Conservation (phyloP, 2,113 vertebrate genomes). For the Aspidoscelis tigris region DNA sequence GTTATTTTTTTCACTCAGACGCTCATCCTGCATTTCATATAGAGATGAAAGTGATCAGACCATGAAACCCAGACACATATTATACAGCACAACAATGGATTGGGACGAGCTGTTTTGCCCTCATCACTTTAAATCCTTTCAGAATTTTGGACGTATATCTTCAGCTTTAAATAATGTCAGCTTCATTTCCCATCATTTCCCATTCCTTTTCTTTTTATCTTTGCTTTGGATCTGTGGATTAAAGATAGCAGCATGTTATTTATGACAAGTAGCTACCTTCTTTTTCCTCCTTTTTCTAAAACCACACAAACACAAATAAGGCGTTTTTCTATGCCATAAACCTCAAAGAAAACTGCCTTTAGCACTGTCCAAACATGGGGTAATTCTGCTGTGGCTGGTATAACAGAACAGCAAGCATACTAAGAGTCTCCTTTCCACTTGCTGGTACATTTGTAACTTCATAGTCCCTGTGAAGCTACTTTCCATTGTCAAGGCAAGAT, state of each 20-base stretch:
- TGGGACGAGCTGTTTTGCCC: not conserved
- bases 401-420: too few relatives aligned
- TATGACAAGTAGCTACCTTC: constrained; percentile 35
- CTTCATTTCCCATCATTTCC: not conserved
- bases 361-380: not conserved
- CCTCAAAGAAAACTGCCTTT: constrained; percentile 47
- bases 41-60: constrained; percentile 23
- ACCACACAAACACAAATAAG: too few relatives aligned
- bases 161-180: constrained; percentile 3
- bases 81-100: not conserved
- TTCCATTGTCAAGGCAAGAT: too few relatives aligned
- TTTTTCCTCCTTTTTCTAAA: too few relatives aligned
- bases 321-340: constrained; percentile 51
- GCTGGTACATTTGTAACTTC: too few relatives aligned
- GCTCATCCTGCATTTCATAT: not conserved
- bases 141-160: constrained; percentile 3
- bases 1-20: too few relatives aligned
- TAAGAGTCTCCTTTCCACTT: too few relatives aligned
- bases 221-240: not conserved
- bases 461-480: too few relatives aligned
- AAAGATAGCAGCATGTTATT: constrained; percentile 1
- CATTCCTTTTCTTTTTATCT: constrained; percentile 19
- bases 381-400: not conserved
- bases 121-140: constrained; percentile 3
- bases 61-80: constrained; percentile 14